Evolutionary conservation across 2,797 vertebrate genomes (phyloP).

Genomic region (Mus spretus): DNA sequence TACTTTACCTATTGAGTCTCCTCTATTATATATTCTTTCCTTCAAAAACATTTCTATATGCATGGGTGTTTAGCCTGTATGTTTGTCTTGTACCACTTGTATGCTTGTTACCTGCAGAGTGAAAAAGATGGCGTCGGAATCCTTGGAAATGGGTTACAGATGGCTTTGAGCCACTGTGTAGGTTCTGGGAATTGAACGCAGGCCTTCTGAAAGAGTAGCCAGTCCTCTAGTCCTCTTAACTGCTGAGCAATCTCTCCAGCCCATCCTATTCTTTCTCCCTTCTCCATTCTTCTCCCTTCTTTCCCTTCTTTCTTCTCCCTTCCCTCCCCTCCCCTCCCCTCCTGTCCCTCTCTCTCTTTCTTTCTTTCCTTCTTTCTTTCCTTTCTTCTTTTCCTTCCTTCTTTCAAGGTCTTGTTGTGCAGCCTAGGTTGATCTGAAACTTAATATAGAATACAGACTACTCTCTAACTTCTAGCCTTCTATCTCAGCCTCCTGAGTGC

Average conservation of each 20-base stretch:
- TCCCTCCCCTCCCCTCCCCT: too few species aligned
- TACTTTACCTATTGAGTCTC: not conserved
- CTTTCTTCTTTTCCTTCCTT: not conserved
- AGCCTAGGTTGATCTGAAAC: not conserved
- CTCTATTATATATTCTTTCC: not conserved
- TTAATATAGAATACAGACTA: not conserved
- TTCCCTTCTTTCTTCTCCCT: not conserved
- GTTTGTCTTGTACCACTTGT: not conserved
- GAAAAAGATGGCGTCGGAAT: not conserved
- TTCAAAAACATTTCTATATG: not conserved
- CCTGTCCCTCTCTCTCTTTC: too few species aligned
- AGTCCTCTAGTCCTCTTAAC: not conserved
- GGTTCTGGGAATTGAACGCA: not conserved
- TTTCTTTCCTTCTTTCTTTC: too few species aligned
- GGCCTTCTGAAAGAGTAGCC: not conserved
- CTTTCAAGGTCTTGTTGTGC: not conserved
- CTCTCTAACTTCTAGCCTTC: not conserved
- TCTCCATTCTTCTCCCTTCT: fast-evolving
- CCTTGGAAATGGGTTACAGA: not conserved
- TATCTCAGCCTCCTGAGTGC: not conserved
- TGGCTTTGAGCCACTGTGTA: not conserved
- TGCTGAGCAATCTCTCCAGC: not conserved
- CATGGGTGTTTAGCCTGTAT: not conserved
- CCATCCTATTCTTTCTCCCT: not conserved
- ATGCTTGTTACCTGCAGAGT: not conserved